Conservation (phyloP, 35 echinoderm and acorn worm species). For the Apostichopus japonicus region DNA sequence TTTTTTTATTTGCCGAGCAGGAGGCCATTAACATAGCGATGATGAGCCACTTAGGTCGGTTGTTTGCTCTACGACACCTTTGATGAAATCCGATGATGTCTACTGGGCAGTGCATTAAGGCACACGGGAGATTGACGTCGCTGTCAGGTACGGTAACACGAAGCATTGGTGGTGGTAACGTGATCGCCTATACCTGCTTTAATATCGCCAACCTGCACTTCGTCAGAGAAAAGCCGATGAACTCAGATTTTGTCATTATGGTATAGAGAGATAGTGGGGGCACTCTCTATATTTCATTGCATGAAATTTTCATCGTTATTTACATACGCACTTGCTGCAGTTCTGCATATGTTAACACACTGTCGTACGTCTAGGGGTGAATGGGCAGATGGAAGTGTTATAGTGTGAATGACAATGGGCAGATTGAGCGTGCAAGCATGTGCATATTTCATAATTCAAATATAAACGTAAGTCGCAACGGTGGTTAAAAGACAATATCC, state of each 20-base stretch:
- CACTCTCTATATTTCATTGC: too few species aligned
- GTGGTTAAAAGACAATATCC: too few species aligned
- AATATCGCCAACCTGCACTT: conserved; percentile 3
- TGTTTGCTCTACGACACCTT: conserved; percentile 52
- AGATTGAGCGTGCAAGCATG: too few species aligned
- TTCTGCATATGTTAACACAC: too few species aligned
- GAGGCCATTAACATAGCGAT: conserved; percentile 50
- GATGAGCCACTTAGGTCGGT: conserved; percentile 36
- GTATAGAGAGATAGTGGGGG: neutral
- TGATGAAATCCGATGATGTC: conserved; percentile 50
- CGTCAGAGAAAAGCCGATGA: conserved; percentile 26
- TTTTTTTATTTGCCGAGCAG: conserved; percentile 48
- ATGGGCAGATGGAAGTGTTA: too few species aligned
- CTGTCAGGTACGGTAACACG: conserved; percentile 32
- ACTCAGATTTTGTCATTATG: conserved; percentile 10
- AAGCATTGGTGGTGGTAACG: neutral
- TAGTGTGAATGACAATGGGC: too few species aligned
- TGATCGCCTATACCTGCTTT: neutral
- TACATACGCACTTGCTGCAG: too few species aligned
- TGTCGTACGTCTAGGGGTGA: too few species aligned
- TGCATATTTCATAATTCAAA: too few species aligned
- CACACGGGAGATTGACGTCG: conserved; percentile 26
- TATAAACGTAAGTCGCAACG: too few species aligned
- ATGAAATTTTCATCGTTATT: too few species aligned
- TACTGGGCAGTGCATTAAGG: conserved; percentile 48